Conservation (phyloP, 2,888 invertebrate species). For the Tachystola acroxantha region DNA sequence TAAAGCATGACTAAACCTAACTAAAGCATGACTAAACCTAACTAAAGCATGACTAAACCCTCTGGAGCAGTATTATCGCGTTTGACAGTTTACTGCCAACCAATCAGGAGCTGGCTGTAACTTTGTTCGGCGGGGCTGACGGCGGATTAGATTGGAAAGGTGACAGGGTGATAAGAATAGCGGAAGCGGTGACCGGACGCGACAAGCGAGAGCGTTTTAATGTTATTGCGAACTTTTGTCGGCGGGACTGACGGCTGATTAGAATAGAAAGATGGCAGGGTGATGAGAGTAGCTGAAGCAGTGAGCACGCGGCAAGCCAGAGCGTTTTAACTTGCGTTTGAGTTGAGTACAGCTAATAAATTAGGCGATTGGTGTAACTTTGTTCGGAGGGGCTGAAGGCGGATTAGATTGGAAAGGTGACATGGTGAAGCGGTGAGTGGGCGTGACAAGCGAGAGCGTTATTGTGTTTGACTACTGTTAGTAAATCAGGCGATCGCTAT, state of each 20-base stretch:
- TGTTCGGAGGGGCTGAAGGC: not conserved
- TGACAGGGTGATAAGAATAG: not conserved
- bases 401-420: not conserved
- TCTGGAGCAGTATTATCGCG: not conserved
- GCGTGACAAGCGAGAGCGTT: no score
- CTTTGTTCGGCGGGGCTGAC: constrained; percentile 2
- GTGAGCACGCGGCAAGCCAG: no score
- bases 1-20: no score
- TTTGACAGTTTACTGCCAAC: constrained; percentile 2
- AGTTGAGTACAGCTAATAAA: not conserved
- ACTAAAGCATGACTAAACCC: not conserved
- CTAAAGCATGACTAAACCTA: no score
- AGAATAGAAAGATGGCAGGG: not conserved
- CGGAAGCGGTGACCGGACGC: no score
- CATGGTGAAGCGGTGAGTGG: not conserved
- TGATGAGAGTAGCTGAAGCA: not conserved
- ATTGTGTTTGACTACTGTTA: not conserved
- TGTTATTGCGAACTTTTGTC: constrained; percentile 5
- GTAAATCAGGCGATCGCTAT: constrained; percentile 1
- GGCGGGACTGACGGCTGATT: not conserved
- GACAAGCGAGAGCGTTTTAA: no score
- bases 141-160: not conserved
- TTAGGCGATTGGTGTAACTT: constrained; percentile 2
- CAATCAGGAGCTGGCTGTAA: constrained; percentile 3
- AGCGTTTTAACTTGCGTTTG: no score